Percentiles rank a stretch among this genome's conserved stretches.
Conservation (phyloP, 2,888 invertebrate species). For the Formica aserva region DNA sequence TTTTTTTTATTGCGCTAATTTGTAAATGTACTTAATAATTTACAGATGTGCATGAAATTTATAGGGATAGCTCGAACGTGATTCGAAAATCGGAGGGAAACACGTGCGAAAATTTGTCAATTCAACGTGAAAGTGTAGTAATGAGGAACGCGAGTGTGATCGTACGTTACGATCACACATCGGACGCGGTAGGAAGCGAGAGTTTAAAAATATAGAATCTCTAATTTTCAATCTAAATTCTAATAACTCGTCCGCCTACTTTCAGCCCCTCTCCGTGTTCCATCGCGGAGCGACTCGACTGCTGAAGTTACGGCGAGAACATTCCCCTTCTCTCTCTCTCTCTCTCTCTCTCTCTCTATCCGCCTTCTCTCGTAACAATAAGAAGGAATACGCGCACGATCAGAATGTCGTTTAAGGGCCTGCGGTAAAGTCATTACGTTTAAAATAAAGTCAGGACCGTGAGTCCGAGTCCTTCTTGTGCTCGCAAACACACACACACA, state of each 20-base stretch:
- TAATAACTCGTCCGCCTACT: conserved; percentile 66
- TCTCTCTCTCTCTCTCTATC: conserved; percentile 49
- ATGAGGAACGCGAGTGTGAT: neutral
- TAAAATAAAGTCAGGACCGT: conserved; percentile 70
- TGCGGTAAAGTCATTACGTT: conserved; percentile 74
- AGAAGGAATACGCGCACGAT: conserved; percentile 70
- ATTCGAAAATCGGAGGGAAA: neutral
- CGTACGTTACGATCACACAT: conserved; percentile 35
- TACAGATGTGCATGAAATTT: neutral
- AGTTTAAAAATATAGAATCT: conserved; percentile 59
- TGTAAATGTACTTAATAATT: neutral
- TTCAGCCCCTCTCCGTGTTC: conserved; percentile 55
- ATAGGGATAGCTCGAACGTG: neutral
- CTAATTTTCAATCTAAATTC: conserved; percentile 75
- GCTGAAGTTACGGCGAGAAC: conserved; percentile 65
- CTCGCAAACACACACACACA: conserved; percentile 51
- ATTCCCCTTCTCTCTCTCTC: conserved; percentile 40
- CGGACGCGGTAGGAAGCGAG: conserved; percentile 31
- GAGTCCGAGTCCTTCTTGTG: conserved; percentile 62
- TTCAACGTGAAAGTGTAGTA: neutral
- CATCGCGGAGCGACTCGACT: conserved; percentile 63
- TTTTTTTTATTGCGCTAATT: neutral
- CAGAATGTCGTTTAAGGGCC: conserved; percentile 73
- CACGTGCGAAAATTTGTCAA: neutral
- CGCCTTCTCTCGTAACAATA: conserved; percentile 70